Conservation (phyloP, 2,888 invertebrate species). For the Apamea monoglypha region DNA sequence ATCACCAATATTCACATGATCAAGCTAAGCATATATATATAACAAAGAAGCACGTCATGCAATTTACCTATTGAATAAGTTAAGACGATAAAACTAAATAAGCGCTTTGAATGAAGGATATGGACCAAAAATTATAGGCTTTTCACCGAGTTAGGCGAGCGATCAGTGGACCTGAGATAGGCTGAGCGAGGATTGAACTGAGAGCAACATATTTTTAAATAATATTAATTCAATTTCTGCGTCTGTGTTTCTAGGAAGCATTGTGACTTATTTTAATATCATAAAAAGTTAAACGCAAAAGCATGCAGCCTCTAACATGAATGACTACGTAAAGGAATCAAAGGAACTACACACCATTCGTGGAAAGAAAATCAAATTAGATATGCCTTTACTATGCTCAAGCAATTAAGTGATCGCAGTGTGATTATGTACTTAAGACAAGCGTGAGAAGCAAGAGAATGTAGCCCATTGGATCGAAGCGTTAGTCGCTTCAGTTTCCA, state of each 20-base stretch:
- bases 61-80: neutral
- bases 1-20: neutral
- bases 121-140: neutral
- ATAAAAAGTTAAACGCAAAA: conserved; percentile 9
- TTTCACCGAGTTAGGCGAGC: too few species aligned
- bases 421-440: conserved; percentile 60
- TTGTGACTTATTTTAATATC: neutral
- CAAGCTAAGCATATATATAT: neutral
- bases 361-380: conserved; percentile 43
- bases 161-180: neutral
- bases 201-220: neutral
- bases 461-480: conserved; percentile 56
- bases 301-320: neutral
- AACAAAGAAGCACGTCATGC: neutral
- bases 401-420: conserved; percentile 57
- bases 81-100: neutral
- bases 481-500: conserved; percentile 73
- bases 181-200: neutral
- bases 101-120: neutral
- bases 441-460: conserved; percentile 67
- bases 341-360: conserved; percentile 4
- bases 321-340: conserved; percentile 1
- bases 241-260: neutral
- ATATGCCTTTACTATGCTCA: conserved; percentile 39
- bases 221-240: neutral